Evolutionary conservation across 2,113 vertebrate genomes (phyloP).

Genomic region (Sturnus vulgaris): DNA sequence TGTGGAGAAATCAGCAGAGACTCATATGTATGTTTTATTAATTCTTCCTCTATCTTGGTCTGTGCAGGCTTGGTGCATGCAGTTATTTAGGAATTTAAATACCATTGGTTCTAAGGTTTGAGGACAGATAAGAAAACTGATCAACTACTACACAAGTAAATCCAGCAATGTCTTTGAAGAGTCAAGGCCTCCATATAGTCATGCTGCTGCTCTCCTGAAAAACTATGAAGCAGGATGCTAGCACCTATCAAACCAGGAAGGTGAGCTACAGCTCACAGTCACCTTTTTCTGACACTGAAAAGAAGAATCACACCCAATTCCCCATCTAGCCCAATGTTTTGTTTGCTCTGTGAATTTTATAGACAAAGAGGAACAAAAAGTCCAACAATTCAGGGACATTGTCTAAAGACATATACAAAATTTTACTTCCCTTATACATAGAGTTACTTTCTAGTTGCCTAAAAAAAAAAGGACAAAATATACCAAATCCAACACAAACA

Average conservation of each 20-base stretch:
- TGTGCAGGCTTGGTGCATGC: slow-evolving; percentile 5
- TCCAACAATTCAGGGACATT: background rate
- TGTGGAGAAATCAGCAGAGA: slow-evolving; percentile 1
- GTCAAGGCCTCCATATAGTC: background rate
- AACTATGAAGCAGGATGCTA: background rate
- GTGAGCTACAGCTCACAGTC: background rate
- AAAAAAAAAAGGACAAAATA: background rate
- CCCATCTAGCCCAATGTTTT: background rate
- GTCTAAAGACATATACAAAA: background rate
- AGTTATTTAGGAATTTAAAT: slow-evolving; percentile 31
- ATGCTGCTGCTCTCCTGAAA: background rate
- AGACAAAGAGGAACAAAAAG: background rate
- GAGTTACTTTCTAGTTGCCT: background rate
- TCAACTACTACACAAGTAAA: background rate
- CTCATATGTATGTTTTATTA: slow-evolving; percentile 10
- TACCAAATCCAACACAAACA: background rate
- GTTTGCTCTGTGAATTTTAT: background rate
- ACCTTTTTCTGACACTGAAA: background rate
- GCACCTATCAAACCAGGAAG: background rate
- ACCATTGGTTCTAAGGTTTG: slow-evolving; percentile 13
- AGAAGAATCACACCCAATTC: background rate
- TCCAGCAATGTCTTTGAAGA: background rate
- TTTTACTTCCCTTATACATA: background rate
- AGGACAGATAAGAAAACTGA: slow-evolving; percentile 34
- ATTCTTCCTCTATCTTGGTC: slow-evolving; percentile 29